Conservation (phyloP, 2,888 invertebrate species). For the Amphipoea lucens region DNA sequence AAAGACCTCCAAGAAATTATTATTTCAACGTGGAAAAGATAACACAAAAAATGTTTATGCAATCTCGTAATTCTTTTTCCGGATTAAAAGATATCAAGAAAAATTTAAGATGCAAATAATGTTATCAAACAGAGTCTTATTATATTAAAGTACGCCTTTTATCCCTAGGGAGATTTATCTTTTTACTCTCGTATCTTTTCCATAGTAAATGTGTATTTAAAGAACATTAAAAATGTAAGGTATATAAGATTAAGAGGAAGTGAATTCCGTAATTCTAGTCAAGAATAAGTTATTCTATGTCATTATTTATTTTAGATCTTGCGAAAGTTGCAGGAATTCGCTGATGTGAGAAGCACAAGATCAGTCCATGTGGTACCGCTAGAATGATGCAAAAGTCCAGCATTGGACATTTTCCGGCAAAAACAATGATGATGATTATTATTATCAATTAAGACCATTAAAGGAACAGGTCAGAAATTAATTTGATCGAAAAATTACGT, state of each 20-base stretch:
- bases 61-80: slow-evolving; percentile 42
- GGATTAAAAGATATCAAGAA: slow-evolving; percentile 37
- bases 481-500: neutral
- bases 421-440: neutral
- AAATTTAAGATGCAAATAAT: slow-evolving; percentile 52
- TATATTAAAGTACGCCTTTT: slow-evolving; percentile 39
- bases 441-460: too few species aligned
- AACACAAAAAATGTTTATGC: slow-evolving; percentile 20
- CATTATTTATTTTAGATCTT: neutral
- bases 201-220: slow-evolving; percentile 20
- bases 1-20: neutral
- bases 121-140: slow-evolving; percentile 44
- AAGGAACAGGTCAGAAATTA: neutral
- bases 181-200: slow-evolving; percentile 39
- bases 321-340: neutral
- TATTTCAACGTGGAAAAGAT: slow-evolving; percentile 18
- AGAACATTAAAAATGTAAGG: slow-evolving; percentile 34
- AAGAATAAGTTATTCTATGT: neutral
- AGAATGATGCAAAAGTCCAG: neutral
- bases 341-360: neutral
- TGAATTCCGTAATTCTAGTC: neutral
- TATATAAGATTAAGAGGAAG: neutral
- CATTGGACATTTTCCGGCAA: neutral
- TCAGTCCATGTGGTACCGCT: neutral
- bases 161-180: slow-evolving; percentile 23